phyloP scores from a whole-genome alignment of 2,888 invertebrate species.

The Fragum whitleyi region DNA sequence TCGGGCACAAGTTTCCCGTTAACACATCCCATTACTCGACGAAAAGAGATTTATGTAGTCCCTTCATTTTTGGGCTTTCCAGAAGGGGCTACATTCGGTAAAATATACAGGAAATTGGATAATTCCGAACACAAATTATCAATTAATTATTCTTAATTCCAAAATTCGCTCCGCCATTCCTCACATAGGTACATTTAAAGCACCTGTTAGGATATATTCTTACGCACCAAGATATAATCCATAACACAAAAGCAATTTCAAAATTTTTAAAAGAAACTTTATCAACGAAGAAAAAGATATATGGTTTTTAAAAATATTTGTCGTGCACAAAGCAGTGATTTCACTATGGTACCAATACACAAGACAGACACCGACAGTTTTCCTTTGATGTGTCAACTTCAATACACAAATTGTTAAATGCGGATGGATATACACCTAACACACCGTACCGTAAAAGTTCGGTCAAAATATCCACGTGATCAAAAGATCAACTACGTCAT shows the following conservation, averaged over 20 bases:
- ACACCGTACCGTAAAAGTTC: slow-evolving; percentile 53
- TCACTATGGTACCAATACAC: slow-evolving; percentile 25
- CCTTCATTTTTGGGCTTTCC: slow-evolving; percentile 74
- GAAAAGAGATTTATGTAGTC: slow-evolving; percentile 69
- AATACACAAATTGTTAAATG: slow-evolving; percentile 56
- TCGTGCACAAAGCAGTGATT: background rate
- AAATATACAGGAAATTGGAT: slow-evolving; percentile 7
- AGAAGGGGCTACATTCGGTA: slow-evolving; percentile 68
- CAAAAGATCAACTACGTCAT: slow-evolving; percentile 74
- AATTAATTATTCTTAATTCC: slow-evolving; percentile 18
- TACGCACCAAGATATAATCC: slow-evolving; percentile 46
- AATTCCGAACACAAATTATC: slow-evolving; percentile 33
- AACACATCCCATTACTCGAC: slow-evolving; percentile 83
- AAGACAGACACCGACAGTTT: slow-evolving; percentile 12
- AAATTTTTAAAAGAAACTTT: background rate
- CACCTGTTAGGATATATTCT: slow-evolving; percentile 38
- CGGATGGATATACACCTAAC: slow-evolving; percentile 50
- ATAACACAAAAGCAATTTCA: background rate
- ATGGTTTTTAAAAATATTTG: too few species aligned
- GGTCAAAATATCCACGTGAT: slow-evolving; percentile 73
- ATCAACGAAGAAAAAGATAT: background rate
- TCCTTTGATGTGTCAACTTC: slow-evolving; percentile 15
- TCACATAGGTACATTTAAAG: slow-evolving; percentile 40
- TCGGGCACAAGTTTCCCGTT: slow-evolving; percentile 83
- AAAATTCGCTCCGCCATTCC: slow-evolving; percentile 40